These are phyloP conservation scores for Neelides sp. DNA, from an alignment of 1,140 invertebrate species.

Conservation along the genomic window DNA sequence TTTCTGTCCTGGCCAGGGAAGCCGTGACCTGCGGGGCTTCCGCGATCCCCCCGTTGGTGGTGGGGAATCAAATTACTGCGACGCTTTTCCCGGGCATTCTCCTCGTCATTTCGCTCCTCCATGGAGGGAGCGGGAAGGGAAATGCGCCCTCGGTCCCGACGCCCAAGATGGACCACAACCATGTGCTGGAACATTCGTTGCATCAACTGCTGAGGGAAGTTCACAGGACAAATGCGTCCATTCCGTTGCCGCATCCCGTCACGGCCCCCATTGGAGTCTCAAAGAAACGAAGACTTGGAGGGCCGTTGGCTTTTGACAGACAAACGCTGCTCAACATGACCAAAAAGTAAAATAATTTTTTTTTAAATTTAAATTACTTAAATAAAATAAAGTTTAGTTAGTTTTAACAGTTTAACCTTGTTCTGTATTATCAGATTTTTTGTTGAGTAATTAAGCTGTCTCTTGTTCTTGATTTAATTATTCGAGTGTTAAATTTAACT, in stretches of 20 bases:
- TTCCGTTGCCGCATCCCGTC: conserved; percentile 85
- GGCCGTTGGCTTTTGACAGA: conserved; percentile 73
- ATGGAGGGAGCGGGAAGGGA: conserved; percentile 38
- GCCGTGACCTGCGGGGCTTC: conserved; percentile 75
- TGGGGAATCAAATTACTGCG: conserved; percentile 92
- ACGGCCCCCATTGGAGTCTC: conserved; percentile 79
- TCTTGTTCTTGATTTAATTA: too few species aligned
- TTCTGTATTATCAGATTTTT: too few species aligned
- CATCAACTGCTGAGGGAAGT: conserved; percentile 84
- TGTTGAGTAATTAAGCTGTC: too few species aligned
- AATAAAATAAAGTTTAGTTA: too few species aligned
- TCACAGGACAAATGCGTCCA: conserved; percentile 82
- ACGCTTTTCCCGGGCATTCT: conserved; percentile 87
- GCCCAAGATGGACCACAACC: conserved; percentile 71
- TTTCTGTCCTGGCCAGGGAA: conserved; percentile 84
- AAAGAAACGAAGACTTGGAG: conserved; percentile 75
- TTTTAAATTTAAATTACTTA: neutral
- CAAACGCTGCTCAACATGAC: conserved; percentile 77
- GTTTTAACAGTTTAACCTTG: too few species aligned
- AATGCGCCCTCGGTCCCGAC: conserved; percentile 32
- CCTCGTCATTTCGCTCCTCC: conserved; percentile 47
- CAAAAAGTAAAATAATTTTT: conserved; percentile 42
- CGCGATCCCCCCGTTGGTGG: conserved; percentile 88
- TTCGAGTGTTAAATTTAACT: too few species aligned
- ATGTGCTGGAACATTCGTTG: conserved; percentile 88